Base-by-base conservation (phyloP, 2,888 invertebrate genomes). In the Brenthis daphne region DNA sequence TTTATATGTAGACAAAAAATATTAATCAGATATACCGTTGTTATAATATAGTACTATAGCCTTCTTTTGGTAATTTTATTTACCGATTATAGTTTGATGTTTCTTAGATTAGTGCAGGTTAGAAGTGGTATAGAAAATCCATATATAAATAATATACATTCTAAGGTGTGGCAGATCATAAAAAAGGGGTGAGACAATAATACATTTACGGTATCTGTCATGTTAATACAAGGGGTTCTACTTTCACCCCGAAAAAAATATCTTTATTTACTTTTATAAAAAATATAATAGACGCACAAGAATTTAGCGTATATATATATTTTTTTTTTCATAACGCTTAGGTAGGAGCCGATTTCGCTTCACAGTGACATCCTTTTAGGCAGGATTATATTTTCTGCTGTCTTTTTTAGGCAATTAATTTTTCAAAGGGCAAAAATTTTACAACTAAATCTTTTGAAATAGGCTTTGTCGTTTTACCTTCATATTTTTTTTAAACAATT, bases 401-500 rank as follows among this genome's bases (percentile, higher is more conserved):
- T 20, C 11, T 20, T 54, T 20, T 24, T 57, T 43, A 57, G 16
- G 20, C 57, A 57, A 47, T 57, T 57, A 57, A 57, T 57, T 57
- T 57, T 57, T 11, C 43, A 16, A 57, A 57, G 57, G 57, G 47
- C 47, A 47, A 57, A 43, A 43, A 43, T 20, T 12, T 43, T 13
- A 37, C 11, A 43, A 43, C 11, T 12, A 16, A 57, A 20, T 16
- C 24, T 43, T 1, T 47, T 20, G 20, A 20, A 13, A 20, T 16
- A 11, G 37, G 37, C 20, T 57, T 20, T 16, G 47, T 47, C 20
- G 16, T 54, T 16, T 54, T 20, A 3, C 24, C 24, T 54, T 20
- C 53, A 43, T 43, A 43, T 43, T 43, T 43, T 43, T 43, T 43
- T 8, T 43, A 1, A 29, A 5, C 29, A 11, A 43, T 43, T 43